phyloP scores from a whole-genome alignment of 2,797 vertebrate species.

The Valencia hispanica region DNA sequence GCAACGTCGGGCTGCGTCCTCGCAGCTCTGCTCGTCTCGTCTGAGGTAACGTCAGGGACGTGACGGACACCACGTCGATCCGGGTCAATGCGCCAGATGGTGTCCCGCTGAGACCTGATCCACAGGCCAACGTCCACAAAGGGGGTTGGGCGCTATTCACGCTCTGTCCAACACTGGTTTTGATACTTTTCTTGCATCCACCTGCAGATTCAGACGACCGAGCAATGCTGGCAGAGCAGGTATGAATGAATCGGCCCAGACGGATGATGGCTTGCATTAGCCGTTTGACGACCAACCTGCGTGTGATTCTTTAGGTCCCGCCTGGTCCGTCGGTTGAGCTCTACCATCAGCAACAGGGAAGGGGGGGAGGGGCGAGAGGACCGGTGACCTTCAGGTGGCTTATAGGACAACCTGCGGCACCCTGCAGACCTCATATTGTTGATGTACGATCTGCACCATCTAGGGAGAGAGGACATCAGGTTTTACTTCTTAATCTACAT shows the following conservation, averaged over 20 bases:
- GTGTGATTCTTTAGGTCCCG: constrained; percentile 48
- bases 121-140: constrained; percentile 21
- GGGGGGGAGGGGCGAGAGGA: constrained; percentile 54
- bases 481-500: neutral
- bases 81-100: constrained; percentile 20
- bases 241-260: no score
- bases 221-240: constrained; percentile 51
- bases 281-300: constrained; percentile 50
- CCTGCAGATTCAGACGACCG: constrained; percentile 34
- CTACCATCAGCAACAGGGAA: constrained; percentile 69
- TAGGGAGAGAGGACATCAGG: constrained; percentile 48
- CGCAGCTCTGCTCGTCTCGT: constrained; percentile 45
- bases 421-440: constrained; percentile 86
- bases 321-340: constrained; percentile 64
- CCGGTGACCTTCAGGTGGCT: constrained; percentile 66
- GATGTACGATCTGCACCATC: constrained; percentile 97
- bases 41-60: constrained; percentile 57
- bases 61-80: constrained; percentile 35
- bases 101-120: constrained; percentile 41
- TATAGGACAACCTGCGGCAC: constrained; percentile 75
- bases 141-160: constrained; percentile 5
- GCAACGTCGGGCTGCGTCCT: constrained; percentile 33
- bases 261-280: constrained; percentile 60
- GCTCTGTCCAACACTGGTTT: constrained; percentile 28
- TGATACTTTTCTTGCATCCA: constrained; percentile 30